Evolutionary conservation across 2,888 invertebrate species (phyloP).

Genomic region (Troilus luridus): DNA sequence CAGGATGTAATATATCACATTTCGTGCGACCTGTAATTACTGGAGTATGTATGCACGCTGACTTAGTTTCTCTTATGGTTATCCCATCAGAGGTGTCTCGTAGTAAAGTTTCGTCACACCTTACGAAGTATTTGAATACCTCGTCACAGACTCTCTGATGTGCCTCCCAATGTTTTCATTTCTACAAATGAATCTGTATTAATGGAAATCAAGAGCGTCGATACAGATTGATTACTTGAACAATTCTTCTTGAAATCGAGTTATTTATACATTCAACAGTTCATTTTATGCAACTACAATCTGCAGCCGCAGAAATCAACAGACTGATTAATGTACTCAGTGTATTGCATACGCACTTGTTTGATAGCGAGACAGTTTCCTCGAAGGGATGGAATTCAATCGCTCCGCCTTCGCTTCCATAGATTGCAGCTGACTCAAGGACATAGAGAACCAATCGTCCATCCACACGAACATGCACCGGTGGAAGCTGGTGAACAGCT

Average conservation of each 20-base stretch:
- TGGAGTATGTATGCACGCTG: too few relatives aligned
- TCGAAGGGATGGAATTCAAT: slow-evolving; percentile 69
- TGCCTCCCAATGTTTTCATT: too few relatives aligned
- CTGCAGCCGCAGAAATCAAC: background rate
- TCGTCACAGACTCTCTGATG: too few relatives aligned
- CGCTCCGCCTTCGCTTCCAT: slow-evolving; percentile 97
- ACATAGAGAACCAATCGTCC: slow-evolving; percentile 97
- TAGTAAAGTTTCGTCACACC: too few relatives aligned
- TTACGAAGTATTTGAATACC: too few relatives aligned
- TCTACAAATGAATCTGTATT: too few relatives aligned
- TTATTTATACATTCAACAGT: background rate
- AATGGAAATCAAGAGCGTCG: too few relatives aligned
- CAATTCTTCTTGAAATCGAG: background rate
- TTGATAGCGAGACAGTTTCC: background rate
- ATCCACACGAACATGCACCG: slow-evolving; percentile 99
- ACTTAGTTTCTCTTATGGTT: too few relatives aligned
- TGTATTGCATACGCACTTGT: slow-evolving; percentile 11
- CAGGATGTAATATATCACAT: too few relatives aligned
- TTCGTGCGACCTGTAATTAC: too few relatives aligned
- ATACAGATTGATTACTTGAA: too few relatives aligned
- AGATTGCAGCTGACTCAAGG: slow-evolving; percentile 96
- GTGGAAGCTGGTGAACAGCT: slow-evolving; percentile 93
- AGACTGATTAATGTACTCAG: background rate
- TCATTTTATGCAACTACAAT: background rate
- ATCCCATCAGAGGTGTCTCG: too few relatives aligned